These are phyloP conservation scores for Pelosia muscerda DNA, from an alignment of 2,888 invertebrate species.

Conservation along the genomic window DNA sequence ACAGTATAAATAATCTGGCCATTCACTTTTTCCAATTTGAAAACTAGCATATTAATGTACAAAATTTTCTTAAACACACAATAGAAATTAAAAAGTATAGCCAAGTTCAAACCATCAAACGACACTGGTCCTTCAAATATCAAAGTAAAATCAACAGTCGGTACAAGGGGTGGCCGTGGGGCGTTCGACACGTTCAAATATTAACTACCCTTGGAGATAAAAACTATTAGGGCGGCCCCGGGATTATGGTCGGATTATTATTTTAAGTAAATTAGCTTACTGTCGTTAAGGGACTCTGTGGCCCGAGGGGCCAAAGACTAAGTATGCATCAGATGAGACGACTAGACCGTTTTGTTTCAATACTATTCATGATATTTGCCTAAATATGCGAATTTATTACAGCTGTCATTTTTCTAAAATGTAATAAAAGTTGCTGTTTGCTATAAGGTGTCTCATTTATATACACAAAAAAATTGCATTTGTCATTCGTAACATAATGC, in stretches of 20 bases:
- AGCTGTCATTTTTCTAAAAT: no score
- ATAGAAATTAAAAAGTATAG: slow-evolving; percentile 14
- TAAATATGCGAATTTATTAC: no score
- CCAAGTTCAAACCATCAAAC: slow-evolving; percentile 21
- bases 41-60: no score
- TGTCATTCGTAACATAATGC: no score
- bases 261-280: slow-evolving; percentile 86
- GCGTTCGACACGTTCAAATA: slow-evolving; percentile 72
- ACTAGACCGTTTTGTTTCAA: background rate
- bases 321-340: background rate
- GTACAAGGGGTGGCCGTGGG: slow-evolving; percentile 35
- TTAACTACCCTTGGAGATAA: slow-evolving; percentile 83
- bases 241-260: slow-evolving; percentile 84
- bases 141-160: slow-evolving; percentile 53
- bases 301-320: slow-evolving; percentile 66
- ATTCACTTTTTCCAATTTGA: no score
- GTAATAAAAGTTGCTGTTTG: no score
- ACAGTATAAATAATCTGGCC: no score
- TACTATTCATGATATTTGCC: no score
- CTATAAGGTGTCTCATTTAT: no score
- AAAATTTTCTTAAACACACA: no score
- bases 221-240: slow-evolving; percentile 80
- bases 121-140: slow-evolving; percentile 30
- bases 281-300: slow-evolving; percentile 71
- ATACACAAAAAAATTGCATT: no score